Base-by-base conservation (phyloP, 2,113 vertebrate species). In the Sinocyclocheilus anophthalmus region DNA sequence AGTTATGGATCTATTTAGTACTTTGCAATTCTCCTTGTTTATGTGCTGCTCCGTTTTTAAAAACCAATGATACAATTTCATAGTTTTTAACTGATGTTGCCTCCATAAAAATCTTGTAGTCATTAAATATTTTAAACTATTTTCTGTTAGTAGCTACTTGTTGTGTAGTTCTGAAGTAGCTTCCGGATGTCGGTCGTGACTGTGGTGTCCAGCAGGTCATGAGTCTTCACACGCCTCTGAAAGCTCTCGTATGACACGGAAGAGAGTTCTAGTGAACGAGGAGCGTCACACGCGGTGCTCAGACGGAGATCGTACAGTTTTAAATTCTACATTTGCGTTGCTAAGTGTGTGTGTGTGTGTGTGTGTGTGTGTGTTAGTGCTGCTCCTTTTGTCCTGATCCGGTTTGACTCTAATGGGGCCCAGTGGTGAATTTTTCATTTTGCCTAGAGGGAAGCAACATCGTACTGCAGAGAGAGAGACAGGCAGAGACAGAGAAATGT, bases 361-460 rank as follows among this genome's bases (percentile, higher is more conserved):
- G 57, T 85, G 81, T 84, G 76, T 53, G 67, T 84, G 65, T 84
- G 73, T 88, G 76, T 76, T 37, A n/a, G 57, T n/a, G 76, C 30
- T 89, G 39, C 59, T 84, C 87, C 80, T 87, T 88, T 86, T 85
- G 83, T 89, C 90, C 91, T 94, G 93, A 94, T 95, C 93, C 90
- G 88, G 91, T 92, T 86, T 93, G 94, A 95, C 94, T 94, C 91
- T 95, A 95, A 95, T 95, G 94, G 94, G 88, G 87, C 85, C 91
- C 87, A 91, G 92, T 95, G 91, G 93, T 95, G 94, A 94, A 95
- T 95, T 94, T 94, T 95, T 95, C 92, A 95, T 95, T 87, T 92
- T 89, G 91, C 94, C 95, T 92, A 93, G 93, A 93, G 95, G 94
- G 93, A 84, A 81, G 85, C 91, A 86, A 42, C 69, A 87, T 88